Conservation (phyloP, 2,797 vertebrate genomes). For the Sebastes iracundus region DNA sequence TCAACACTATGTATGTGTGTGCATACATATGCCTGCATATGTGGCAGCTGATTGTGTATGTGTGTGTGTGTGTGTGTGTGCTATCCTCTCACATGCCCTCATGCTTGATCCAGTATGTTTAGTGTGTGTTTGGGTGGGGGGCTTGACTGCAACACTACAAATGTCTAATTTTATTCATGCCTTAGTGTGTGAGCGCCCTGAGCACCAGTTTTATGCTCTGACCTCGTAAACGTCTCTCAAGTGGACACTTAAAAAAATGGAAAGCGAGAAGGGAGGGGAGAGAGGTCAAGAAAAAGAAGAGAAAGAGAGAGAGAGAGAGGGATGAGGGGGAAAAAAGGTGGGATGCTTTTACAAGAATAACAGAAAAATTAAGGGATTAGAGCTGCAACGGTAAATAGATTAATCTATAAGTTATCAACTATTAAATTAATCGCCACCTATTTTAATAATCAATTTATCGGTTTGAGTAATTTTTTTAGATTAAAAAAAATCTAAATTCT, state of each 20-base stretch:
- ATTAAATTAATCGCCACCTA: no score
- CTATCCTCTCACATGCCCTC: not conserved
- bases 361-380: no score
- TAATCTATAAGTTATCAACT: no score
- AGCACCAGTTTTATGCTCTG: conserved; percentile 38
- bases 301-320: no score
- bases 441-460: no score
- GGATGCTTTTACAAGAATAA: no score
- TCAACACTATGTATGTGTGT: not conserved
- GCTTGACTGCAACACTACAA: conserved; percentile 30
- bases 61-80: no score
- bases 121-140: not conserved
- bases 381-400: no score
- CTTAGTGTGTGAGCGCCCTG: conserved; percentile 16
- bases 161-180: conserved; percentile 50
- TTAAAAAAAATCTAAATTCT: no score
- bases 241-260: conserved; percentile 43
- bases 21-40: not conserved
- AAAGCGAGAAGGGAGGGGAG: conserved; percentile 5
- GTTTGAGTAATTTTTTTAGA: no score
- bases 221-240: conserved; percentile 53
- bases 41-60: not conserved
- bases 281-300: conserved; percentile 9
- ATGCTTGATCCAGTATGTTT: not conserved
- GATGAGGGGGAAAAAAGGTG: no score